Evolutionary conservation across 2,113 vertebrate species (phyloP).

Genomic region (Callorhinus ursinus): DNA sequence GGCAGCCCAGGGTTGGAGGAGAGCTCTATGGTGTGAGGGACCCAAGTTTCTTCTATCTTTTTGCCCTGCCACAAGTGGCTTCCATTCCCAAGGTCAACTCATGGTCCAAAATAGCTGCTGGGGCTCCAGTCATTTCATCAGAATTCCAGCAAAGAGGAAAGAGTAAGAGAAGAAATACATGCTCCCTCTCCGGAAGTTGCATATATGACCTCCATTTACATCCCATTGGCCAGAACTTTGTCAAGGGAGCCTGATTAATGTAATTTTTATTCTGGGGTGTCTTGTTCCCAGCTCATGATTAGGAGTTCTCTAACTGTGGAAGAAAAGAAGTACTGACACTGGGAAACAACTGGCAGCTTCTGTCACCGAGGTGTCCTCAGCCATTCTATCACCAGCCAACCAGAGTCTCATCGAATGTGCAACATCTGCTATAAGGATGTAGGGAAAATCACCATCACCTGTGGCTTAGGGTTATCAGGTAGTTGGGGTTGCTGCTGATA

Average conservation of each 20-base stretch:
- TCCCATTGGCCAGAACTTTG: neutral
- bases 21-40: neutral
- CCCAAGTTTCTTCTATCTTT: neutral
- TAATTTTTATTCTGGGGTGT: neutral
- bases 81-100: neutral
- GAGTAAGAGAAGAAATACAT: neutral
- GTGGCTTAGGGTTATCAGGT: neutral
- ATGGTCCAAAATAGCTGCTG: neutral
- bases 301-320: neutral
- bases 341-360: neutral
- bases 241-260: neutral
- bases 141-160: neutral
- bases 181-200: neutral
- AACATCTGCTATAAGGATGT: neutral
- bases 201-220: neutral
- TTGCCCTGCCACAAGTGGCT: neutral
- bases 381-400: neutral
- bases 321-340: neutral
- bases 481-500: neutral
- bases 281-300: neutral
- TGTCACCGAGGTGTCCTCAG: neutral
- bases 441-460: neutral
- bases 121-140: neutral
- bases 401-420: neutral
- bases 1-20: neutral